A percentile compares a stretch with the other conserved stretches of the same genome.
phyloP scores from a whole-genome alignment of 2,113 vertebrate genomes.

The Anseranas semipalmata region DNA sequence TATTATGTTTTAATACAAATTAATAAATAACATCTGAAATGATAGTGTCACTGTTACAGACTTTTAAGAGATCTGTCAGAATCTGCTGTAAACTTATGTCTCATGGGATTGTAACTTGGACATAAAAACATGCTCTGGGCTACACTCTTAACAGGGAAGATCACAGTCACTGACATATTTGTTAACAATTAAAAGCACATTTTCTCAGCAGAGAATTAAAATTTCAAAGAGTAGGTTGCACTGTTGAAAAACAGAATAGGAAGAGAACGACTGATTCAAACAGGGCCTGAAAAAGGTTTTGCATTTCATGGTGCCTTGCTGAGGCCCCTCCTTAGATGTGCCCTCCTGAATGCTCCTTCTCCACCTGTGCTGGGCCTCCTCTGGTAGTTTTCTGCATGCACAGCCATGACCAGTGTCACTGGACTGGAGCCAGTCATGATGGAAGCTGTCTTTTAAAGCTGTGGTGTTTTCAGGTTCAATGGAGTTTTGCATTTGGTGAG shows the following conservation, averaged over 20 bases:
- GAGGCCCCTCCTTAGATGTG: not conserved
- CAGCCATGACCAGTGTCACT: fast-evolving
- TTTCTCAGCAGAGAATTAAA: not conserved
- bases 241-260: not conserved
- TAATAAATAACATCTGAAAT: slow-evolving; percentile 58
- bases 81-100: not conserved
- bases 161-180: not conserved
- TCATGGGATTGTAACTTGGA: not conserved
- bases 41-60: not conserved
- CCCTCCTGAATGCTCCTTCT: not conserved
- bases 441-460: fast-evolving
- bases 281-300: not conserved
- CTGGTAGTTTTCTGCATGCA: fast-evolving
- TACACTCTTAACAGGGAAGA: not conserved
- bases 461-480: fast-evolving
- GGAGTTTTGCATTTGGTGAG: fast-evolving
- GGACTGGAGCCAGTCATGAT: fast-evolving
- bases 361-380: fast-evolving
- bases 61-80: slow-evolving; percentile 32
- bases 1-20: slow-evolving; percentile 72
- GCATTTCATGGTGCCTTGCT: fast-evolving
- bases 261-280: not conserved
- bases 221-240: not conserved
- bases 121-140: not conserved
- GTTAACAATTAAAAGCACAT: not conserved